Evolutionary conservation across 2,797 vertebrate species (phyloP), one percentile per base, ranked within the genome.

Genomic region (Acanthurus lineatus): DNA sequence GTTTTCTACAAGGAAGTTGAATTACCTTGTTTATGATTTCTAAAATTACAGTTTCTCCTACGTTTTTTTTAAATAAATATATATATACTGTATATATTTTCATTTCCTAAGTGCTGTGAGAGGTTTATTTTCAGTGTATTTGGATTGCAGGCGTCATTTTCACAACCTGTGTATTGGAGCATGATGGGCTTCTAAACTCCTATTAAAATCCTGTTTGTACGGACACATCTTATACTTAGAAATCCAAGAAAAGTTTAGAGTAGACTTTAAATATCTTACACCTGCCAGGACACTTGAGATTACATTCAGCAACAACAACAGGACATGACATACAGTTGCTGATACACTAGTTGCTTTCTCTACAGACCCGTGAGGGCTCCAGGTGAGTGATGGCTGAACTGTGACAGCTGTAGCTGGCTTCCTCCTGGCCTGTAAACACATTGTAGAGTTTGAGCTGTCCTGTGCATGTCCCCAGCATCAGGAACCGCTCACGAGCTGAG

Each of bases 391-490:
- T 98, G 80, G 98, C 97, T 5, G 98, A 99, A 87, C 94, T 99
- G 91, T 99, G 98, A 90, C 98, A 99, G 91, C 96, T 98, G 90
- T 99, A 99, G 88, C 97, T 98, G 81, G 98, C 98, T 85, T 99
- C 98, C 71, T 99, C 98, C 90, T 99, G 98, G 28, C 98, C 98
- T 70, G 97, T 98, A 74, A 99, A 99, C 66, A 99, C 97, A 0
- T 99, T 99, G 89, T 99, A 99, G 75, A 99, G 97, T 87, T 99
- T 99, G 73, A 99, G 93, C 92, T 99, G 97, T 16, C 98, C 98
- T 0, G 97, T 99, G 89, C 97, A 99, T 0, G 98, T 99, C 48
- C 98, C 98, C 8, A 99, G 94, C 98, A 99, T 99, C 73, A 99
- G 90, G 92, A 99, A 99, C 16, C 98, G 95, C 85, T 99, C 98